phyloP scores from a whole-genome alignment of 2,113 vertebrate species.

The Indicator maculatus region DNA sequence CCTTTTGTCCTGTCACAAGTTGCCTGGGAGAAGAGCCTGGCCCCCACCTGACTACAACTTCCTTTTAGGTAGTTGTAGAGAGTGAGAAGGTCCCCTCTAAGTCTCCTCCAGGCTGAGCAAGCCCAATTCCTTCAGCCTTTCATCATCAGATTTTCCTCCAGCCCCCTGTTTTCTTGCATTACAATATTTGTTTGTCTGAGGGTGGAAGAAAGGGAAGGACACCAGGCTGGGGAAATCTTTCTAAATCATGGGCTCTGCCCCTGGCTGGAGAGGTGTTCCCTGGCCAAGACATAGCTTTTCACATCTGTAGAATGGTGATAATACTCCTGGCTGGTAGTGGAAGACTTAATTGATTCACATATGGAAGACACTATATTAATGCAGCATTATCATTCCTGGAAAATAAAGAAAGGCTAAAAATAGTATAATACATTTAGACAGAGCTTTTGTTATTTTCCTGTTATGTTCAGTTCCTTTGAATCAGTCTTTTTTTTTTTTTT shows the following conservation, averaged over 20 bases:
- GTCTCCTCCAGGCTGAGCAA: no score
- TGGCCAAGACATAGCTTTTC: background rate
- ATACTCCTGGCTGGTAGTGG: background rate
- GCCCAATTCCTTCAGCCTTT: no score
- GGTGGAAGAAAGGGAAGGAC: background rate
- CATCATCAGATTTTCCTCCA: no score
- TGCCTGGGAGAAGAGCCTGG: no score
- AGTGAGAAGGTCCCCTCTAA: no score
- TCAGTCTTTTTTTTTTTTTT: background rate
- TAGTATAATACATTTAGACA: background rate
- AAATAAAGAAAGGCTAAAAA: slow-evolving; percentile 48
- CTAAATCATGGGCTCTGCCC: background rate
- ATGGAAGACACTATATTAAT: background rate
- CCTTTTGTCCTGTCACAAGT: no score
- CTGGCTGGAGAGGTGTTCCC: background rate
- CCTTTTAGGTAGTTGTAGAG: no score
- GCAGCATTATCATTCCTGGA: background rate
- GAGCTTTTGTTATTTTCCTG: slow-evolving; percentile 38
- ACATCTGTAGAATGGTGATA: background rate
- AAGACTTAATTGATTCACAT: background rate
- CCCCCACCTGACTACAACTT: no score
- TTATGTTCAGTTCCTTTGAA: slow-evolving; percentile 31
- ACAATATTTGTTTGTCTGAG: background rate
- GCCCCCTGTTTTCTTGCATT: background rate
- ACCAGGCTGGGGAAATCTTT: background rate